Base-by-base conservation (phyloP, 2,797 vertebrate species). In the Takifugu ocellatus region DNA sequence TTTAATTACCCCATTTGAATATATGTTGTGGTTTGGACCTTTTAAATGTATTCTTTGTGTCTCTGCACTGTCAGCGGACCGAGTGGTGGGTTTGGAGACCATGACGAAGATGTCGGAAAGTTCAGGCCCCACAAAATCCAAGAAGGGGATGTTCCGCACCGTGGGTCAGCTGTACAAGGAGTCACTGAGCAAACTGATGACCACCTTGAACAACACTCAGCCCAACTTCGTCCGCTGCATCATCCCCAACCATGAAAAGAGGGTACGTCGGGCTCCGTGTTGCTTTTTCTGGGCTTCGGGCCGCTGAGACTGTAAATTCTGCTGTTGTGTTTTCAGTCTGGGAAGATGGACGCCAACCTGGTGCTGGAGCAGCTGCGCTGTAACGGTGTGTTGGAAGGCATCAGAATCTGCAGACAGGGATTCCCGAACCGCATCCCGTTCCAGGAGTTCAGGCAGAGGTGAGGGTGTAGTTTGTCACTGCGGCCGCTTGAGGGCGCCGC, bases 191-290 rank as follows among this genome's bases (percentile, higher is more conserved):
- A 98, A 96, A 70, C 91, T 98, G 70, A 99, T 99, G 97, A 96
- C 95, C 54, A 99, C 97, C 0, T 84, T 99, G 47, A 90, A 94
- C 73, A 98, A 98, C 59, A 99, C 97, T 3, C 96, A 93, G n/a
- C 97, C 97, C 70, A 99, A 98, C 89, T 99, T 99, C 1, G 94
- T 99, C 52, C 95, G 96, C 73, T 99, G 96, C 79, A 98, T 99
- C 82, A 98, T 99, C 81, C 96, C 97, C 74, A 99, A 99, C 83
- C 97, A 98, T 0, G 95, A 98, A 66, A 99, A 98, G 76, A 89
- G 93, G 92, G 94, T 98, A 74, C 42, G 60, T 42, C 17, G 0
- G 27, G 12, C 11, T 0, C 5, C 26, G 11, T 44, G 43, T n/a
- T 11, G 16, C 16, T 46, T 3, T 46, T 2, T 46, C 5, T 17